Evolutionary conservation across 1,140 invertebrate species (phyloP), one percentile per base, ranked within the genome.

Genomic region (Temnothorax nylanderi): DNA sequence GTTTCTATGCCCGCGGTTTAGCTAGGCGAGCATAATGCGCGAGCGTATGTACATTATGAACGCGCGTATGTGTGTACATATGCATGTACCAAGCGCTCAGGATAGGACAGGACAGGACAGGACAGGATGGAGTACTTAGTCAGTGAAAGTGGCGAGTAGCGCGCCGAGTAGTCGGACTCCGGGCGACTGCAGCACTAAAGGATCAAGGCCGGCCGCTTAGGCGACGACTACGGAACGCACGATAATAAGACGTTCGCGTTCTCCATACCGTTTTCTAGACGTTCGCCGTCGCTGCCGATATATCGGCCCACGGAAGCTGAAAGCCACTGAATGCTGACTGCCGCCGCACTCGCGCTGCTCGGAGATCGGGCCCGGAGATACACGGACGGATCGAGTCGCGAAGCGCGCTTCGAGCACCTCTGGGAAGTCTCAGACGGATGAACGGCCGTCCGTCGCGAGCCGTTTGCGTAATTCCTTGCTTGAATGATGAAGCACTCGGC

Each of bases 131-230:
- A 91, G 89, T 92, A 88, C 86, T 89, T 92, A 91, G 74, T 89
- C 91, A 93, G 94, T 94, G 93, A 94, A 94, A 94, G 94, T 94
- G 94, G 90, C 87, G 87, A 89, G 86, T 87, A 91, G 88, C 87
- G 88, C 87, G 64, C 75, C 72, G 44, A 89, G 85, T 89, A 86
- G 86, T 71, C 69, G 90, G 67, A 86, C 91, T 93, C 78, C 88
- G 82, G 90, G 89, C 93, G 92, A 94, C 90, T 94, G 90, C 90
- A 94, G 93, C 94, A 93, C 93, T 91, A 94, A 75, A 93, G 93
- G 93, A 94, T 94, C 94, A 94, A 94, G 93, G 94, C 94, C 94
- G 93, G 90, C 89, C 86, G 90, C 91, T 93, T 94, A 90, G 87
- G 58, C 77, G 86, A 87, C 74, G 71, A 89, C 76, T 65, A 26